Evolutionary conservation across 92 coral and sea anemone species (phyloP).

Genomic region (Plumapathes pennacea): DNA sequence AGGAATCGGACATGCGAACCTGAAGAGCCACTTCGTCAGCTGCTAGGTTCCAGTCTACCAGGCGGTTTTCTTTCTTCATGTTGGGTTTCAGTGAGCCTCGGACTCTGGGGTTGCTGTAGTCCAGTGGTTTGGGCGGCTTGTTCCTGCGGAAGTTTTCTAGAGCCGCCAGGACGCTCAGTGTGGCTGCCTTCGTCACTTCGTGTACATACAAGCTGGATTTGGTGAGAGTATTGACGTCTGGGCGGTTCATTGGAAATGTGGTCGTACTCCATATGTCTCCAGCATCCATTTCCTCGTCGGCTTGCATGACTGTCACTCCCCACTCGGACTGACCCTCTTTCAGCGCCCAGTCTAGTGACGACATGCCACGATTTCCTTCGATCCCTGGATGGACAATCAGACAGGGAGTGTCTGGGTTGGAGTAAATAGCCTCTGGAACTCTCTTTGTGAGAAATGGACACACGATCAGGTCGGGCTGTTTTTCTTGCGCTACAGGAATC

Average conservation of each 20-base stretch:
- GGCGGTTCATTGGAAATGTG: constrained; percentile 52
- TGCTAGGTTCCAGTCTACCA: constrained; percentile 64
- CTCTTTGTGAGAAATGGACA: constrained; percentile 74
- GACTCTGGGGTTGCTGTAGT: constrained; percentile 49
- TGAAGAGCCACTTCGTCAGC: constrained; percentile 69
- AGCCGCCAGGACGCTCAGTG: constrained; percentile 45
- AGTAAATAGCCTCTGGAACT: constrained; percentile 63
- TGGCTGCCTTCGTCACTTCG: constrained; percentile 73
- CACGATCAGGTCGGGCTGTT: constrained; percentile 57
- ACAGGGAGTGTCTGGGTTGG: constrained; percentile 55
- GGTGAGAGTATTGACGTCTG: constrained; percentile 68
- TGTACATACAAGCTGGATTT: constrained; percentile 71
- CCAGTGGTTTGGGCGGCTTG: constrained; percentile 45
- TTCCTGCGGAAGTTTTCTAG: constrained; percentile 35
- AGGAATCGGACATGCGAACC: constrained; percentile 80
- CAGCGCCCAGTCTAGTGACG: constrained; percentile 78
- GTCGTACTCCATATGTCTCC: constrained; percentile 78
- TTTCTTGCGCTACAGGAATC: constrained; percentile 17
- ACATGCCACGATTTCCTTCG: constrained; percentile 77
- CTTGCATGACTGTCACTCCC: constrained; percentile 76
- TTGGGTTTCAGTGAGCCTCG: constrained; percentile 45
- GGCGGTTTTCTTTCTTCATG: constrained; percentile 64
- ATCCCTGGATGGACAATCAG: constrained; percentile 85
- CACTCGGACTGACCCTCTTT: constrained; percentile 50
- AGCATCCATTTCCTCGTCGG: constrained; percentile 72